Evolutionary conservation across 2,888 invertebrate genomes (phyloP).

Genomic region (Anthoptus insignis): DNA sequence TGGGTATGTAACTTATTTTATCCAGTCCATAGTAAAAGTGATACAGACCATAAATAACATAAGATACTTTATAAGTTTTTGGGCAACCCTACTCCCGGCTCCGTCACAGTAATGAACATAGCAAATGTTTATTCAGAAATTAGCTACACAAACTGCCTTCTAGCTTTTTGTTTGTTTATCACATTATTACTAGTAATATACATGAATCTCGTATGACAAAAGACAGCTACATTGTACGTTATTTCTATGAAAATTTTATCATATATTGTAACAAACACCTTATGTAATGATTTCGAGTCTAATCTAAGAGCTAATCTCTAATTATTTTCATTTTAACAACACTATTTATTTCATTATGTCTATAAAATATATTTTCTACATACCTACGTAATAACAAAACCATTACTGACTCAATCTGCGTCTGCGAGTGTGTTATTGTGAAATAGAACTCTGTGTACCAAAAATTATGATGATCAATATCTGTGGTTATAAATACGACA

Average conservation of each 20-base stretch:
- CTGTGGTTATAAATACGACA: background rate
- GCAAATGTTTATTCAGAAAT: background rate
- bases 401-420: constrained; percentile 3
- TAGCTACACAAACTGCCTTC: background rate
- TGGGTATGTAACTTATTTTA: too few relatives aligned
- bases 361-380: constrained; percentile 1
- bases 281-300: background rate
- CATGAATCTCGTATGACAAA: background rate
- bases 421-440: constrained; percentile 10
- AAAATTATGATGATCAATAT: background rate
- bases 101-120: background rate
- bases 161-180: background rate
- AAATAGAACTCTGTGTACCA: constrained; percentile 2
- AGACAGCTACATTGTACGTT: background rate
- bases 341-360: background rate
- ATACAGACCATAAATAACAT: background rate
- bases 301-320: background rate
- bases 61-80: background rate
- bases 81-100: background rate
- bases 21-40: too few relatives aligned
- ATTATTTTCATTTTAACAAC: background rate
- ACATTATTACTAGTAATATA: background rate
- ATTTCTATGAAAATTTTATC: background rate
- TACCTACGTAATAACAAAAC: constrained; percentile 5
- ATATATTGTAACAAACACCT: background rate